A percentile compares a stretch with the other conserved stretches of the same genome.
These are phyloP conservation scores for Matsumyia berberina DNA, from an alignment of 2,888 invertebrate genomes.

Conservation along the genomic window DNA sequence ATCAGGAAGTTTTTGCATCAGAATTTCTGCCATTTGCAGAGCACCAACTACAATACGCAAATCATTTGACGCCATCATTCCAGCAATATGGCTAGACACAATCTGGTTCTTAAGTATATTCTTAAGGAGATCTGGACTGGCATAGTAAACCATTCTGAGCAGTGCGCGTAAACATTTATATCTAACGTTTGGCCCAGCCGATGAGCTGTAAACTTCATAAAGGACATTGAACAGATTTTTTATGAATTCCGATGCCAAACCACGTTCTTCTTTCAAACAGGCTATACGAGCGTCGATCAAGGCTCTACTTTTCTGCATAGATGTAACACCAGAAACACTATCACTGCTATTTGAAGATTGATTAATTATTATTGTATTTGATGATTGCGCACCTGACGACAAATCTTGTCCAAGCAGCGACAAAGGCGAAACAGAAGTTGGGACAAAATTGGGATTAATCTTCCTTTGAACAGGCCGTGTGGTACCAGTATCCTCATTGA, in stretches of 20 bases:
- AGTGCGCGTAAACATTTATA: constrained; percentile 98
- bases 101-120: constrained; percentile 89
- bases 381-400: constrained; percentile 77
- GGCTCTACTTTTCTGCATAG: constrained; percentile 15
- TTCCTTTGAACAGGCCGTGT: constrained; percentile 95
- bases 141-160: constrained; percentile 98
- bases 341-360: constrained; percentile 29
- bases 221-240: constrained; percentile 96
- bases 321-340: constrained; percentile 41
- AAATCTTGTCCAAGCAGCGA: constrained; percentile 80
- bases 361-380: constrained; percentile 68
- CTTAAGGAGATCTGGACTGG: constrained; percentile 93
- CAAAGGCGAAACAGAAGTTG: constrained; percentile 75
- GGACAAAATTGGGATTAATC: constrained; percentile 87
- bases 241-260: constrained; percentile 88
- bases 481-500: constrained; percentile 98
- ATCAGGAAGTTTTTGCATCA: constrained; percentile 98
- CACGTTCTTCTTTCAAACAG: constrained; percentile 89
- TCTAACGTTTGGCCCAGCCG: constrained; percentile 98
- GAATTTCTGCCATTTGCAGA: constrained; percentile 97
- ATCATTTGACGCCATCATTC: constrained; percentile 99
- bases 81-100: constrained; percentile 98
- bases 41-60: constrained; percentile 98
- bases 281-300: constrained; percentile 88
- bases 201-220: constrained; percentile 99